Conservation (phyloP, 2,797 vertebrate genomes). For the Limnodromus scolopaceus region DNA sequence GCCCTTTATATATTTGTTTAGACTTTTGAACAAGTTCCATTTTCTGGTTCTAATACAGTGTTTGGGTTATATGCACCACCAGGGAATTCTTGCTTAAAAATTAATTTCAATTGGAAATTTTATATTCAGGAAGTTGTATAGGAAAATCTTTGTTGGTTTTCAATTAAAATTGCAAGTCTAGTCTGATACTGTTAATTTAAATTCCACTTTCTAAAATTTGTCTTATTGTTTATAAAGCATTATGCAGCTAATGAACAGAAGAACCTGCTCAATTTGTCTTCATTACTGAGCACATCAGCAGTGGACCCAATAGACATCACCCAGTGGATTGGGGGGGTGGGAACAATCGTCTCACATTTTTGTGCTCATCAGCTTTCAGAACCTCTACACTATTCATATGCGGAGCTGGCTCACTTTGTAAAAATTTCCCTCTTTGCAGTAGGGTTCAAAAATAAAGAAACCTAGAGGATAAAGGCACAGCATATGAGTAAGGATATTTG, state of each 20-base stretch:
- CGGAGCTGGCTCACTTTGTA: neutral
- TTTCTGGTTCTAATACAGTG: slow-evolving; percentile 3
- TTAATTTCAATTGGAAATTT: slow-evolving; percentile 1
- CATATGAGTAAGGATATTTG: neutral
- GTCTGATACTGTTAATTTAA: neutral
- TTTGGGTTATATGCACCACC: slow-evolving; percentile 3
- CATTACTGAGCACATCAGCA: slow-evolving; percentile 46
- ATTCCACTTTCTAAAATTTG: neutral
- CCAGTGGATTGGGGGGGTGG: neutral
- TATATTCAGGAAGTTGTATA: neutral
- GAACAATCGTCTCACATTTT: neutral
- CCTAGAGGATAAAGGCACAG: neutral
- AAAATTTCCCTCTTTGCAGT: neutral
- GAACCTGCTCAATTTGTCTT: slow-evolving; percentile 57
- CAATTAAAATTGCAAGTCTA: neutral
- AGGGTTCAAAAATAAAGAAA: neutral
- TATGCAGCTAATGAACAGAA: slow-evolving; percentile 24
- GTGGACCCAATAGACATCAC: neutral
- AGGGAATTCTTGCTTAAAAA: slow-evolving; percentile 37
- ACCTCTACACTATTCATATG: neutral
- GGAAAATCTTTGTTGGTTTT: neutral
- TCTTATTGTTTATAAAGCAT: slow-evolving; percentile 37
- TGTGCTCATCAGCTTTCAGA: neutral
- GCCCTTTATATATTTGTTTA: slow-evolving; percentile 11
- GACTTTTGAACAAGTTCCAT: neutral